Conservation (phyloP, 2,113 vertebrate genomes). For the Tachysurus fulvidraco region DNA sequence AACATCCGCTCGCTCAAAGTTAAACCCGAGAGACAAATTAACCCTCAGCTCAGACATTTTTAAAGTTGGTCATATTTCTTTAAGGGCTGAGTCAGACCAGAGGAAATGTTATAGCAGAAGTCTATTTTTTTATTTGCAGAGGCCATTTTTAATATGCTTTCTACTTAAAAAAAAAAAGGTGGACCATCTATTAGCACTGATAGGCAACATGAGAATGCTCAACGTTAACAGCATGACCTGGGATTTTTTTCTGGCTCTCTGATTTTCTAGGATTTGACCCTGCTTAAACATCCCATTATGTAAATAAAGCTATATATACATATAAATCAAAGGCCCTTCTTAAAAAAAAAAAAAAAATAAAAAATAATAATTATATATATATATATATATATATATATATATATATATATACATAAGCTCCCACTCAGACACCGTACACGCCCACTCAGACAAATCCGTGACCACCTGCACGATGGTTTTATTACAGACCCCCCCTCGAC, state of each 20-base stretch:
- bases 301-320: background rate
- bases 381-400: too few species aligned
- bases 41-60: constrained; percentile 43
- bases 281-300: background rate
- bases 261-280: background rate
- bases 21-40: constrained; percentile 52
- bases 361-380: background rate
- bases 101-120: constrained; percentile 3
- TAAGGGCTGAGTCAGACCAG: constrained; percentile 42
- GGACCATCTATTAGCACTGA: background rate
- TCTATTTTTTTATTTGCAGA: constrained; percentile 8
- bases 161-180: background rate
- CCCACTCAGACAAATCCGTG: background rate
- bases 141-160: background rate
- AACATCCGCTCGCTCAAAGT: constrained; percentile 44
- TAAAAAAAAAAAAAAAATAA: too few species aligned
- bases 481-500: background rate
- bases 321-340: background rate
- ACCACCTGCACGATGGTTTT: background rate
- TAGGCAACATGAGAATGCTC: background rate
- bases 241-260: background rate
- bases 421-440: too few species aligned
- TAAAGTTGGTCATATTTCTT: constrained; percentile 49
- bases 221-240: background rate
- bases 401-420: too few species aligned